These are phyloP conservation scores for Danio aesculapii DNA, from an alignment of 2,797 vertebrate species.

Conservation along the genomic window DNA sequence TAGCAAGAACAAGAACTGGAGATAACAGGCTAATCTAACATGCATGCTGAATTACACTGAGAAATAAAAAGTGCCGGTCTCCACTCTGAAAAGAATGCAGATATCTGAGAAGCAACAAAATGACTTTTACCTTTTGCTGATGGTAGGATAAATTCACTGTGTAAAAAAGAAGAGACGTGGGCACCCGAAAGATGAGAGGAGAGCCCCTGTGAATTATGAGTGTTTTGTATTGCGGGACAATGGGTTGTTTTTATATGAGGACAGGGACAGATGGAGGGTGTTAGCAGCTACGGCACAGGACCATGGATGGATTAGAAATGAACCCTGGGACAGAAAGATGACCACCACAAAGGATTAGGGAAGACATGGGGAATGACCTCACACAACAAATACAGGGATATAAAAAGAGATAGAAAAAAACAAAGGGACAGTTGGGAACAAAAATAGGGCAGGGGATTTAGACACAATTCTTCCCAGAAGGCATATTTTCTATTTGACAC, in stretches of 20 bases:
- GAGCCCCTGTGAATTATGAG: slow-evolving; percentile 57
- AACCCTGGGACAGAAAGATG: slow-evolving; percentile 75
- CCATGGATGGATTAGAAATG: slow-evolving; percentile 76
- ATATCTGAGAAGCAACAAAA: background rate
- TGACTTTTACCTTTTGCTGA: slow-evolving; percentile 49
- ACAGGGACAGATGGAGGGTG: slow-evolving; percentile 42
- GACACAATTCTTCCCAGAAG: slow-evolving; percentile 47
- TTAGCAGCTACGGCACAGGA: slow-evolving; percentile 62
- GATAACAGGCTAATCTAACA: background rate
- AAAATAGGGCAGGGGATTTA: slow-evolving; percentile 53
- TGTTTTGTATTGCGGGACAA: slow-evolving; percentile 54
- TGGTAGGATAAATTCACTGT: background rate
- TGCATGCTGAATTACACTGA: background rate
- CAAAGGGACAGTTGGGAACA: slow-evolving; percentile 50
- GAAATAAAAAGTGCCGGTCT: background rate
- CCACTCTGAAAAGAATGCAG: background rate
- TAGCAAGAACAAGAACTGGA: background rate
- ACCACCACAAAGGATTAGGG: slow-evolving; percentile 77
- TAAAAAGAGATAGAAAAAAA: slow-evolving; percentile 56
- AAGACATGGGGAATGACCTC: slow-evolving; percentile 79
- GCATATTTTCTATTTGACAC: slow-evolving; percentile 22
- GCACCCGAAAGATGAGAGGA: slow-evolving; percentile 27
- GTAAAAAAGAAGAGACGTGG: slow-evolving; percentile 27
- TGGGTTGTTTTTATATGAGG: slow-evolving; percentile 73
- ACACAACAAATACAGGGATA: slow-evolving; percentile 68